Percentiles rank a stretch among this genome's conserved stretches.
phyloP scores from a whole-genome alignment of 2,888 invertebrate genomes.

The Lasius platythorax region DNA sequence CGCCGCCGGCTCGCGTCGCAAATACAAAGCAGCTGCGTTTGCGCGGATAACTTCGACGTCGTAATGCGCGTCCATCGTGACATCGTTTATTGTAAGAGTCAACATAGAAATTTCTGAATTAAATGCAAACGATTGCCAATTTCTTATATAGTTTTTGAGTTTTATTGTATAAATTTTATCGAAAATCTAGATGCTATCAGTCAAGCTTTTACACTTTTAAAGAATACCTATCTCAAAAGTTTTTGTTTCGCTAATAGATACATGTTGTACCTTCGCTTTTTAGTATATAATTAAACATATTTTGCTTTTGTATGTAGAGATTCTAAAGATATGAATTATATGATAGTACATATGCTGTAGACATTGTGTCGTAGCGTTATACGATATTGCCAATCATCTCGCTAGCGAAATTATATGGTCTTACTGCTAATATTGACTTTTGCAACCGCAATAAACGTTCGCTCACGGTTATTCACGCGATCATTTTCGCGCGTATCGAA shows the following conservation, averaged over 20 bases:
- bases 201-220: neutral
- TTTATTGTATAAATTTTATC: neutral
- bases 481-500: constrained; percentile 21
- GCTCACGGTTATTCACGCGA: constrained; percentile 19
- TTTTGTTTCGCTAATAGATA: neutral
- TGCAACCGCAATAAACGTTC: constrained; percentile 23
- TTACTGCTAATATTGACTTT: constrained; percentile 32
- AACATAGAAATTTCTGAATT: neutral
- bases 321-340: neutral
- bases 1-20: constrained; percentile 62
- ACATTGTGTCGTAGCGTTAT: neutral
- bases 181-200: neutral
- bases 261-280: neutral
- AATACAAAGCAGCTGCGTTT: constrained; percentile 75
- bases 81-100: neutral
- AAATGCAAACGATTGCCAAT: constrained; percentile 1
- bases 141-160: neutral
- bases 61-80: constrained; percentile 41
- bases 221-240: neutral
- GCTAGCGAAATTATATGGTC: constrained; percentile 11
- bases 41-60: constrained; percentile 67
- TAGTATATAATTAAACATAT: neutral
- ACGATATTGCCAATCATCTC: constrained; percentile 24
- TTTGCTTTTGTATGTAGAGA: neutral
- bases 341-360: neutral